These are phyloP conservation scores for Mactromeris polynyma DNA, from an alignment of 2,888 invertebrate genomes.

Conservation along the genomic window DNA sequence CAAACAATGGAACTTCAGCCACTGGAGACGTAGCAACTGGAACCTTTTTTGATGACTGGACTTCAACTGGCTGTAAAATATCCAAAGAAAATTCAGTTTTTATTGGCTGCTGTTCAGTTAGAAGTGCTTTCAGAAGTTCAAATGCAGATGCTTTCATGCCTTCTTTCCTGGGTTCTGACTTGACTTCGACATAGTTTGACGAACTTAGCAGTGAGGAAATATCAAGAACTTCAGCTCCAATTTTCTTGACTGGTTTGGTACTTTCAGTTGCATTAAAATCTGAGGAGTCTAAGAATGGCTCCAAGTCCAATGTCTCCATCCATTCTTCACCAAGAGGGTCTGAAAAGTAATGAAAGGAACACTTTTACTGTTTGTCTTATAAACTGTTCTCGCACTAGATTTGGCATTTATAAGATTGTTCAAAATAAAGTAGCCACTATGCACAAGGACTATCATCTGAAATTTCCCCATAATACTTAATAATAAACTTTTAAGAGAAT, in stretches of 20 bases:
- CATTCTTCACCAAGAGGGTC: constrained; percentile 78
- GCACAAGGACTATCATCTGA: no score
- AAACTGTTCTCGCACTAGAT: no score
- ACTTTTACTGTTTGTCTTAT: not conserved
- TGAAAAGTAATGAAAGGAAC: constrained; percentile 62
- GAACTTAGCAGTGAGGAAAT: not conserved
- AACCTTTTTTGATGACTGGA: not conserved
- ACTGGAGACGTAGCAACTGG: constrained; percentile 36
- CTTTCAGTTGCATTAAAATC: constrained; percentile 1
- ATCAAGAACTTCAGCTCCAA: not conserved
- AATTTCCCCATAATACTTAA: no score
- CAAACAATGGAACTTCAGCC: constrained; percentile 54
- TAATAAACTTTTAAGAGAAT: no score
- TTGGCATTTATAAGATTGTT: no score
- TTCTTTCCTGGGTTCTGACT: constrained; percentile 46
- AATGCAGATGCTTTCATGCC: constrained; percentile 61
- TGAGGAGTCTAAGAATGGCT: constrained; percentile 66
- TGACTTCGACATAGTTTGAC: not conserved
- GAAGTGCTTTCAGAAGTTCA: constrained; percentile 62
- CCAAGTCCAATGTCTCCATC: constrained; percentile 80
- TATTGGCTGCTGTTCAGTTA: constrained; percentile 39
- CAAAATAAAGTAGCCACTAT: no score
- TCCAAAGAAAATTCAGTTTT: constrained; percentile 27
- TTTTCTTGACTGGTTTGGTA: not conserved
- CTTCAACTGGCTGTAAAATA: not conserved